Base-by-base conservation (phyloP, 2,888 invertebrate species). In the Mechanitis mazaeus region DNA sequence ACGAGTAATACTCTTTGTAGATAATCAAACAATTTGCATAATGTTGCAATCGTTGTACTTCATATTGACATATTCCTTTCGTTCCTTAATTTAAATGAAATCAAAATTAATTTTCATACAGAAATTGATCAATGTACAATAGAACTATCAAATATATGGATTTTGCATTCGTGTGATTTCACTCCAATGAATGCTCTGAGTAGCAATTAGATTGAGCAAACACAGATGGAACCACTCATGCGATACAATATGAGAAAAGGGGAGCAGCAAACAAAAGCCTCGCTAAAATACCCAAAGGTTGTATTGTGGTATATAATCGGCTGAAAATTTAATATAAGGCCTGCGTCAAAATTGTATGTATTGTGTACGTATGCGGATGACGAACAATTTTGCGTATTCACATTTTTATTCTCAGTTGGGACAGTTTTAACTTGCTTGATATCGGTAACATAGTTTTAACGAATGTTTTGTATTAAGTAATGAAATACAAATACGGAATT, bases 141-240 rank as follows among this genome's bases (percentile, higher is more conserved):
- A 56, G 57, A 57, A 55, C 59, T 62, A 56, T 59, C 56, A 58
- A 61, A 55, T 61, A 53, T 45, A 61, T 28, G 46, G 33, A 38
- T 57, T 64, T 61, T 55, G 47, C 53, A 67, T 59, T 55, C 60
- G 76, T 81, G 85, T 83, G 78, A 85, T 85, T 85, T 80, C 77
- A 76, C 82, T 77, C 81, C 79, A 76, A 80, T 82, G 87, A 83
- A 81, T 86, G 78, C 81, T 73, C 82, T 84, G 85, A 85, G 81
- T 86, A 84, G 86, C 88, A 87, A 89, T 88, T 88, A 88, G 85
- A 87, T 85, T 84, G 84, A 80, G 80, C 87, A 88, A 88, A 88
- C 85, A 85, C 75, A 81, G 67, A 72, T 75, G 78, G 76, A 80
- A 77, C 81, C 86, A 81, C 81, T 85, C 85, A 77, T 71, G 74